Conservation (phyloP, 2,888 invertebrate species). For the Pristionchus arcanus region DNA sequence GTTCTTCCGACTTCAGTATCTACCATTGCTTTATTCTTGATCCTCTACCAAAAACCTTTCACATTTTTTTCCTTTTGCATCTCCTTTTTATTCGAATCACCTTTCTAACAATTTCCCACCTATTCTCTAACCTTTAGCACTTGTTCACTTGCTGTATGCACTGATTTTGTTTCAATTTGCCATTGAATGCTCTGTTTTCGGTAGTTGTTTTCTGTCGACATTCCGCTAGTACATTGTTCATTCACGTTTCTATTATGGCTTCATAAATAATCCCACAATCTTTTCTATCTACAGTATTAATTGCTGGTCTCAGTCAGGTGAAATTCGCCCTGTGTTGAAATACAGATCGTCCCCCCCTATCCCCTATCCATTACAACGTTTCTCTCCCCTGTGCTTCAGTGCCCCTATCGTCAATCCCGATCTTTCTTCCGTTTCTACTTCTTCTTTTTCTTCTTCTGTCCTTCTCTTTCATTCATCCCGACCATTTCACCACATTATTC, state of each 20-base stretch:
- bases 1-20: too few species aligned
- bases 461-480: neutral
- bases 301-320: neutral
- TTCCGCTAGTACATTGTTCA: too few species aligned
- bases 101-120: too few species aligned
- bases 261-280: neutral
- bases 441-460: neutral
- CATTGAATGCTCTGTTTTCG: too few species aligned
- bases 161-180: too few species aligned
- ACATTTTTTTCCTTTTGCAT: too few species aligned
- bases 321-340: neutral
- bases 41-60: too few species aligned
- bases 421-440: slow-evolving; percentile 14
- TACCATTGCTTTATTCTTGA: too few species aligned
- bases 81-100: too few species aligned
- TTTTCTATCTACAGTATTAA: neutral
- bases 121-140: too few species aligned
- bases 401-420: neutral
- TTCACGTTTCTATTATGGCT: neutral
- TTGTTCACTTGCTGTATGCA: too few species aligned
- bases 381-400: neutral
- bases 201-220: too few species aligned
- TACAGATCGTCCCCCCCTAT: neutral
- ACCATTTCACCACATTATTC: neutral
- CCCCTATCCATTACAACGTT: neutral